Conservation (phyloP, 2,888 invertebrate genomes). For the Leptopilina drosophilae region DNA sequence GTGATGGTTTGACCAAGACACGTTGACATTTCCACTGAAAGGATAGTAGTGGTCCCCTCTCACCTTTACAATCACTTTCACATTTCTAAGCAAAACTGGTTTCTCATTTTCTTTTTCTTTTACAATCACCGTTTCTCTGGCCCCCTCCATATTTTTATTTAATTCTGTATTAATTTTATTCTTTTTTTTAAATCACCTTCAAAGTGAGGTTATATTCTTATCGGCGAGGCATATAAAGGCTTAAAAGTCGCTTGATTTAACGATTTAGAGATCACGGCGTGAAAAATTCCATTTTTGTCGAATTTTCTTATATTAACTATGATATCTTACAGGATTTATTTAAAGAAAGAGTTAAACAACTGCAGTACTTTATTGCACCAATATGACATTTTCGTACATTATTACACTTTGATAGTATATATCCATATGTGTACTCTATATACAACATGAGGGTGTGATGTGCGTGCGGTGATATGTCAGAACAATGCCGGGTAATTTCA, state of each 20-base stretch:
- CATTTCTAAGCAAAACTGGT: conserved; percentile 40
- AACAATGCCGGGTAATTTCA: too few species aligned
- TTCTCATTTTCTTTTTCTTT: conserved; percentile 35
- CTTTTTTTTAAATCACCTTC: conserved; percentile 11
- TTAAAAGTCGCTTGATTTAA: conserved; percentile 12
- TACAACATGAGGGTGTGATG: background rate
- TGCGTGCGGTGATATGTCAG: background rate
- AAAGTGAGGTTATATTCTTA: conserved; percentile 36
- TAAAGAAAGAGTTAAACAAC: background rate
- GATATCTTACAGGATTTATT: conserved; percentile 4
- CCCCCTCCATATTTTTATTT: conserved; percentile 26
- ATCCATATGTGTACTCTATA: background rate
- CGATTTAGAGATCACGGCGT: background rate
- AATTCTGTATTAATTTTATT: conserved; percentile 1
- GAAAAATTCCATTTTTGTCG: background rate
- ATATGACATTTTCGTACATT: background rate
- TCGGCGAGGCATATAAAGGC: background rate
- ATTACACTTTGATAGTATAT: background rate
- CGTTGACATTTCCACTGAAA: conserved; percentile 32
- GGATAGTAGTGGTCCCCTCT: conserved; percentile 11
- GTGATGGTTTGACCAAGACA: conserved; percentile 27
- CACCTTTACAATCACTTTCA: conserved; percentile 38
- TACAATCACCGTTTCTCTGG: conserved; percentile 26
- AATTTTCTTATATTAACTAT: background rate
- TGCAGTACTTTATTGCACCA: background rate